Conservation (phyloP, 1,140 invertebrate species). For the Caenorhabditis tropicalis region DNA sequence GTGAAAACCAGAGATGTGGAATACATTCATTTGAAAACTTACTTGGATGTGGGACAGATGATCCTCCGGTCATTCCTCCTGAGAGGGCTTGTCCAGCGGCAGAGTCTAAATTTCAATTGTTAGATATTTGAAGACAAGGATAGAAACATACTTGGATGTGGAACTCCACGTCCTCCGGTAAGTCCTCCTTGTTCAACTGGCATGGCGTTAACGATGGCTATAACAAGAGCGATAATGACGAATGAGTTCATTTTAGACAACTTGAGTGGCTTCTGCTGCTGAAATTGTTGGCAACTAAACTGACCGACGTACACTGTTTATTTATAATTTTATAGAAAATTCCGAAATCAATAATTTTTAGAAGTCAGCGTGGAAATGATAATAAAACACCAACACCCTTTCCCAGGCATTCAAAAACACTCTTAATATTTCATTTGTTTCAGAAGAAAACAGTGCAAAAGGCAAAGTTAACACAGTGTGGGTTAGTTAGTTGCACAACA, state of each 20-base stretch:
- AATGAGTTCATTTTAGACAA: neutral
- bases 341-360: neutral
- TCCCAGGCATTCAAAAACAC: neutral
- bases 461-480: constrained; percentile 28
- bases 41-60: constrained; percentile 2
- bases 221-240: constrained; percentile 25
- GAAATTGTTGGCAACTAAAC: constrained; percentile 39
- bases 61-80: constrained; percentile 7
- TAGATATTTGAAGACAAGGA: neutral
- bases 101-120: neutral
- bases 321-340: neutral
- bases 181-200: constrained; percentile 33
- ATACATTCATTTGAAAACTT: neutral
- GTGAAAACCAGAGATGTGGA: neutral
- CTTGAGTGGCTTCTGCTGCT: neutral
- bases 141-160: constrained; percentile 5
- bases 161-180: constrained; percentile 13
- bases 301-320: neutral
- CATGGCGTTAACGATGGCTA: constrained; percentile 26
- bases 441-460: neutral
- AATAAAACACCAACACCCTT: neutral
- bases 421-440: constrained; percentile 15
- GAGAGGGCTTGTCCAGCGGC: constrained; percentile 17
- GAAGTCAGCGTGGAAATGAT: no score
- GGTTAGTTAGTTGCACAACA: constrained; percentile 39